Base-by-base conservation (phyloP, 1,140 invertebrate species). In the Rhyacophila brunnea region DNA sequence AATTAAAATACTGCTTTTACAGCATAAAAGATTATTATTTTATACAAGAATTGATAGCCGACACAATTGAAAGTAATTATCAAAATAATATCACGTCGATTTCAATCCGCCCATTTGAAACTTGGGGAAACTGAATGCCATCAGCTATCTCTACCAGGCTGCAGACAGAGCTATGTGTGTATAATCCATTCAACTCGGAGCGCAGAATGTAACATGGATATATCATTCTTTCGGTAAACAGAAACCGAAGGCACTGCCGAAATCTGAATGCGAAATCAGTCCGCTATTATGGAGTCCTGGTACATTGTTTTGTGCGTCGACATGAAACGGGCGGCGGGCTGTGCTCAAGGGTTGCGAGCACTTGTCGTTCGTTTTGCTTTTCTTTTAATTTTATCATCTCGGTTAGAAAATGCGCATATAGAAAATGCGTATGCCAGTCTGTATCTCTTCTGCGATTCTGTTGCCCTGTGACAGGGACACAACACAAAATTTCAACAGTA, bases 251-350 rank as follows among this genome's bases (percentile, higher is more conserved):
- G 40, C 32, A 32, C 40, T 48, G 58, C 46, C 62, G 51, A 59
- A 64, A 64, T 64, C 62, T 64, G 62, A 64, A 64, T 64, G 58
- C 58, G 62, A 64, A 64, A 64, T 64, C 62, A 59, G 61, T 49
- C 52, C 54, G 48, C 58, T 13, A 34, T n/a, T 28, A 19, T 34
- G 58, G 38, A 47, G 46, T 17, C 51, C 48, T 23, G 13, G 49
- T 55, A 61, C 60, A 64, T 64, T 64, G 62, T 63, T 59, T 62
- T 55, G 43, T 53, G 56, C 56, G 56, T 59, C 56, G 59, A 64
- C 62, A 64, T 59, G 62, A 35, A 63, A 63, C 61, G 61, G 61
- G 51, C 62, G 62, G 61, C 46, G 34, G 36, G 23, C 23, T 28
- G n/a, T n/a, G 23, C 23, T 5, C 9, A 50, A 42, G 55, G 47